Base-by-base conservation (phyloP, 1,140 invertebrate species). In the Trichonephila clavata region DNA sequence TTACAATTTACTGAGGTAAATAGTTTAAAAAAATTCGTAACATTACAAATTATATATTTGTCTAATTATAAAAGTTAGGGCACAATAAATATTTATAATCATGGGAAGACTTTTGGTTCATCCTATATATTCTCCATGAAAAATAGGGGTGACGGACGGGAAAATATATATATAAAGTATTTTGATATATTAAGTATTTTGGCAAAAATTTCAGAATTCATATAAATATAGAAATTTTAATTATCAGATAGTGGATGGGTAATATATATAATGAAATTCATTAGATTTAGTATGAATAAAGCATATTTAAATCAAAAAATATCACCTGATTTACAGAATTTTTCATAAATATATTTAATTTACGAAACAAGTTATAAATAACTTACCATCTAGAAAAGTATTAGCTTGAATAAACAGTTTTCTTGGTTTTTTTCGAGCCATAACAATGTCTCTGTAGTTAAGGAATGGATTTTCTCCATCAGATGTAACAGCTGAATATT, bases 391-490 rank as follows among this genome's bases (percentile, higher is more conserved):
- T 18, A 97, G 90, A n/a, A 96, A 92, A 0, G 98, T 98, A 83
- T 94, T 94, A 1, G 95, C 99, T 99, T 61, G 98, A 96, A 99
- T 98, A 95, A 99, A 98, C 95, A 99, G 97, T 95, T 98, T 98
- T 84, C 98, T 96, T 0, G 98, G 98, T 95, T 98, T 98, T 95
- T 98, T 98, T 95, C 99, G 97, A 43, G 97, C 97, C 95, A 99
- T 95, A 57, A 99, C 97, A 95, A 99, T 98, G 71, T 98, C 97
- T 84, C 98, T 97, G 97, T 98, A 98, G 93, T 96, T 96, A 1
- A 97, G 96, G 97, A 98, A 98, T 20, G 97, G 97, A 95, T 97
- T 95, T 8, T 95, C 86, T 0, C 97, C 97, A 86, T 96, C 95
- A 94, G 97, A 97, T 80, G 96, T 97, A 2, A 99, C 98, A 90